Percentiles rank a stretch among this genome's conserved stretches.
These are phyloP conservation scores for Drosophila neoperkinsi DNA, from an alignment of 2,888 invertebrate genomes.

Conservation along the genomic window DNA sequence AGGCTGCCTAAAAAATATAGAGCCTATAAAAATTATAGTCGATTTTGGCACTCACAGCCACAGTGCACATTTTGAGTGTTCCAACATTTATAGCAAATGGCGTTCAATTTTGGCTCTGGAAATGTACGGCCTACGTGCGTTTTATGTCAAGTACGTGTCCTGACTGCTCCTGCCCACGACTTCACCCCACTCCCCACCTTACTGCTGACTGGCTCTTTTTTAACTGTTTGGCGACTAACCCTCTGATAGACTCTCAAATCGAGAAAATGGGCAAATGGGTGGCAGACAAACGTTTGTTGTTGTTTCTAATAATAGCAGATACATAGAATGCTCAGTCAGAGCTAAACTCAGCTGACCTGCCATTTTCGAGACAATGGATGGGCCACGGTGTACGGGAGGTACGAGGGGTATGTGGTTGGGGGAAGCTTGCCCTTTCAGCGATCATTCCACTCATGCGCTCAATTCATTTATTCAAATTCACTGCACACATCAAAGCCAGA, in stretches of 20 bases:
- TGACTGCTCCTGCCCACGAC: constrained; percentile 12
- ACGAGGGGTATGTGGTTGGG: too few relatives aligned
- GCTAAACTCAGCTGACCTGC: constrained; percentile 44
- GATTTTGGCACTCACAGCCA: not conserved
- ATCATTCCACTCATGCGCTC: constrained; percentile 71
- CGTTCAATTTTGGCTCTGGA: constrained; percentile 49
- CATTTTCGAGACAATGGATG: constrained; percentile 12
- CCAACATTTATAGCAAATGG: constrained; percentile 50
- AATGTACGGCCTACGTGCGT: constrained; percentile 67
- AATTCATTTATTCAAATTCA: constrained; percentile 75
- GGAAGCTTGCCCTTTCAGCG: constrained; percentile 57
- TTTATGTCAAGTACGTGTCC: constrained; percentile 72
- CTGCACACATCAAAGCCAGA: constrained; percentile 72
- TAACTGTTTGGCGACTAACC: constrained; percentile 25
- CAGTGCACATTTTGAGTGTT: constrained; percentile 27
- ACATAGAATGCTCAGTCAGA: constrained; percentile 29
- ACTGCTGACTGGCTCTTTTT: not conserved
- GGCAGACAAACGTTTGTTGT: constrained; percentile 38
- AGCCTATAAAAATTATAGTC: not conserved
- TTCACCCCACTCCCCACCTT: too few relatives aligned
- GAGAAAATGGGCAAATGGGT: constrained; percentile 18
- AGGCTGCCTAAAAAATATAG: not conserved
- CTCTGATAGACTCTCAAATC: constrained; percentile 30
- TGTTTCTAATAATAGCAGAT: constrained; percentile 48
- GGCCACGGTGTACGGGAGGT: too few relatives aligned